Evolutionary conservation across 2,888 invertebrate species (phyloP), one percentile per base, ranked within the genome.

Genomic region (Prionchulus punctatus): DNA sequence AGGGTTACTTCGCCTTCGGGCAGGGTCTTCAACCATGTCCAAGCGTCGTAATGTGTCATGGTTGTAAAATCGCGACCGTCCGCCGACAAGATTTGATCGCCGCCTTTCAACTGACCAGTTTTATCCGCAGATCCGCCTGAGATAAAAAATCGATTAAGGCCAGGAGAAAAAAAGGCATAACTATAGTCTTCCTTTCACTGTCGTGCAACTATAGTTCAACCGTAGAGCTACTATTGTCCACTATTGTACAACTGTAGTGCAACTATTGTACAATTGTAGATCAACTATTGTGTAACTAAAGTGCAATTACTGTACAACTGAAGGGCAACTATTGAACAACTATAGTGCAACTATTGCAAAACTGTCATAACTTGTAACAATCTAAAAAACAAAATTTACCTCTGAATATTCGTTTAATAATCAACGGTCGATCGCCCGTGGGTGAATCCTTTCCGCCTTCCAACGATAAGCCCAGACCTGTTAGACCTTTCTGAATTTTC

Each of bases 391-490:
- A 30, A 36, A 58, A 57, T 73, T 71, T 73, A 90, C 91, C 90
- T 78, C 86, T 86, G 71, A 91, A 92, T 64, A 92, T 82, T 76
- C 90, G 88, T 74, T 90, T 91, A 65, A 92, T 82, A 54, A 84
- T 81, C 60, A 92, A 79, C 50, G 91, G 89, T 66, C 82, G 79
- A 73, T 91, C 87, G 27, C 92, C 92, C 59, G 82, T 78, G 3
- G 87, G 87, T 27, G 90, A 90, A 72, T 86, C 88, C 63, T 84
- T 82, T 52, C 92, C 92, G 54, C 92, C 92, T 67, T 91, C 90
- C 61, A 92, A 80, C 65, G 90, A 89, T 73, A 92, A 90, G 53
- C 92, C 92, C 57, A 92, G 79, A 2, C 91, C 91, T 61, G 86
- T 84, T 30, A 64, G 64, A 59, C 86, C 87, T 66, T 85, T 85